Conservation (phyloP, 2,888 invertebrate species). For the Allygus modestus region DNA sequence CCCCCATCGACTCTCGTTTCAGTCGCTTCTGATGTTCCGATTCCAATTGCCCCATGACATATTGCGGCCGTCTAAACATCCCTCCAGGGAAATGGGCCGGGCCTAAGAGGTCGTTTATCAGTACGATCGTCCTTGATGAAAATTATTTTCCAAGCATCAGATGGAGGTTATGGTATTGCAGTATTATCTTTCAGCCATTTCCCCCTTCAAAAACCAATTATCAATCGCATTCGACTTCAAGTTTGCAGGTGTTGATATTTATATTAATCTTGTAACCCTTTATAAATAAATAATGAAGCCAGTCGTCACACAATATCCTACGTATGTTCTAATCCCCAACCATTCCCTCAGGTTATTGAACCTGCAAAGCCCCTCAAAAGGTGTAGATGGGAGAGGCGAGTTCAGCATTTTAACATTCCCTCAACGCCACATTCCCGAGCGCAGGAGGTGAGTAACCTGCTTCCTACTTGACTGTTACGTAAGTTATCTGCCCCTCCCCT, state of each 20-base stretch:
- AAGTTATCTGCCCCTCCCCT: background rate
- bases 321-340: background rate
- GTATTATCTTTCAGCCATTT: too few species aligned
- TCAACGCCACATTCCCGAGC: background rate
- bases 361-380: background rate
- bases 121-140: background rate
- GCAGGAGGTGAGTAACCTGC: conserved; percentile 24
- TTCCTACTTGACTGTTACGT: background rate
- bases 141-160: too few species aligned
- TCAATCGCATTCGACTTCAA: too few species aligned
- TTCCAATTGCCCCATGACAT: background rate
- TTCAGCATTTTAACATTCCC: conserved; percentile 19
- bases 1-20: background rate
- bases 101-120: background rate
- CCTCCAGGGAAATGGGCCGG: background rate
- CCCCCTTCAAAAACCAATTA: too few species aligned
- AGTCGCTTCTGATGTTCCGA: background rate
- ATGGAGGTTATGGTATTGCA: too few species aligned
- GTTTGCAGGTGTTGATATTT: too few species aligned
- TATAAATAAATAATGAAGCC: too few species aligned
- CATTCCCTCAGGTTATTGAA: background rate
- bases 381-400: background rate
- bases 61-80: background rate
- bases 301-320: too few species aligned
- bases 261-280: too few species aligned